These are phyloP conservation scores for Cebus imitator DNA, from an alignment of 2,113 vertebrate species.

Conservation along the genomic window DNA sequence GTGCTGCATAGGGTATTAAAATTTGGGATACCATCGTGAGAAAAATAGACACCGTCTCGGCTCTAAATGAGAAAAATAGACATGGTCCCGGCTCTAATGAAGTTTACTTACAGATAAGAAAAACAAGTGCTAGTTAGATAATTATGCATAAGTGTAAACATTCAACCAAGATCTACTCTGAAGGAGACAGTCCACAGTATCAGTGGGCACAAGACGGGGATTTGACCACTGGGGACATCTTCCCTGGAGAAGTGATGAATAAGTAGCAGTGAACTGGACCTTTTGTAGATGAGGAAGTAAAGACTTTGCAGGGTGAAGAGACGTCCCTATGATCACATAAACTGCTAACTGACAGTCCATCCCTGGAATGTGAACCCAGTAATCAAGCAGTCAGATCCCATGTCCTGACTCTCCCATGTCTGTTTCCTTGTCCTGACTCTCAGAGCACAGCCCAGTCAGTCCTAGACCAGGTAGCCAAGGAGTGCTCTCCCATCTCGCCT, in stretches of 20 bases:
- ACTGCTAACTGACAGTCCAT: not conserved
- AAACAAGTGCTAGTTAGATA: not conserved
- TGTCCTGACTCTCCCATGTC: no score
- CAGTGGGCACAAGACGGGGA: not conserved
- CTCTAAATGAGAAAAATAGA: not conserved
- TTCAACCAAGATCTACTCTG: not conserved
- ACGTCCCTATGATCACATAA: not conserved
- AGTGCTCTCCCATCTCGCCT: not conserved
- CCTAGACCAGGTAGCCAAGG: not conserved
- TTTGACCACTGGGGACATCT: not conserved
- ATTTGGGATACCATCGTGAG: not conserved
- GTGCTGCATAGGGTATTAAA: not conserved
- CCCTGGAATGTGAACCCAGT: not conserved
- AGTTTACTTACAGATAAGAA: not conserved
- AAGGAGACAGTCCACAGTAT: not conserved
- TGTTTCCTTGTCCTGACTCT: not conserved
- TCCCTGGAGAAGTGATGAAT: not conserved
- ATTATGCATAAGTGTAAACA: not conserved
- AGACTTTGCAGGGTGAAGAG: not conserved
- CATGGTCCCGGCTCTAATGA: not conserved
- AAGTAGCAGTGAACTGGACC: not conserved
- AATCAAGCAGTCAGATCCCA: not conserved
- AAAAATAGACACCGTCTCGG: not conserved
- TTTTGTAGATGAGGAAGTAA: not conserved
- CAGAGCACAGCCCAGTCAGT: not conserved